phyloP scores from a whole-genome alignment of 1,140 invertebrate genomes.

The Scaptomyza hsui region DNA sequence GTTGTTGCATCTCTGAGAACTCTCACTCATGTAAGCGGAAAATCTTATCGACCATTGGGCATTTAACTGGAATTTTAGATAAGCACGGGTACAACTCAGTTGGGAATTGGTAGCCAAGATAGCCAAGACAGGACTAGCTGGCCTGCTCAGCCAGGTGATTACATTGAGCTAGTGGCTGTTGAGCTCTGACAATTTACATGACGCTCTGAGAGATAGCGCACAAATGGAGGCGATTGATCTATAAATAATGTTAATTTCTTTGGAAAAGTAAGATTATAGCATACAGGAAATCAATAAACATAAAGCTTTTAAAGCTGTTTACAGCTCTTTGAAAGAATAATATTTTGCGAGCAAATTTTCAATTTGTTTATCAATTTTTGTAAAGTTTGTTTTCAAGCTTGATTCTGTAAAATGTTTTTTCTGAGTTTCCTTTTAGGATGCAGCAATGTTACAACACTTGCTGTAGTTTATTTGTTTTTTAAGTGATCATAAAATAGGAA shows the following conservation, averaged over 20 bases:
- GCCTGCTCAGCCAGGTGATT: conserved; percentile 48
- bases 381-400: no score
- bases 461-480: conserved; percentile 50
- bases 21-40: conserved; percentile 42
- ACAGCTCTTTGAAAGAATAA: no score
- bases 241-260: conserved; percentile 2
- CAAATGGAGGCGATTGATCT: conserved; percentile 11
- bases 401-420: no score
- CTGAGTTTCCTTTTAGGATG: no score
- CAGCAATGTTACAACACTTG: conserved; percentile 33
- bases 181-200: conserved; percentile 63
- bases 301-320: neutral
- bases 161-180: conserved; percentile 67
- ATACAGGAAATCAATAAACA: conserved; percentile 7
- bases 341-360: no score
- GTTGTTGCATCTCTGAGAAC: neutral
- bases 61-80: conserved; percentile 77
- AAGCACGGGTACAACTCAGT: conserved; percentile 1
- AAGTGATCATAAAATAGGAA: conserved; percentile 69
- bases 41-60: conserved; percentile 72
- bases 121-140: conserved; percentile 13
- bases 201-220: conserved; percentile 36
- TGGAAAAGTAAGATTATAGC: neutral
- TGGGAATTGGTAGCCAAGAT: conserved; percentile 11
- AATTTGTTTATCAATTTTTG: no score